Evolutionary conservation across 2,888 invertebrate species (phyloP).

Genomic region (Protophormia terraenovae): DNA sequence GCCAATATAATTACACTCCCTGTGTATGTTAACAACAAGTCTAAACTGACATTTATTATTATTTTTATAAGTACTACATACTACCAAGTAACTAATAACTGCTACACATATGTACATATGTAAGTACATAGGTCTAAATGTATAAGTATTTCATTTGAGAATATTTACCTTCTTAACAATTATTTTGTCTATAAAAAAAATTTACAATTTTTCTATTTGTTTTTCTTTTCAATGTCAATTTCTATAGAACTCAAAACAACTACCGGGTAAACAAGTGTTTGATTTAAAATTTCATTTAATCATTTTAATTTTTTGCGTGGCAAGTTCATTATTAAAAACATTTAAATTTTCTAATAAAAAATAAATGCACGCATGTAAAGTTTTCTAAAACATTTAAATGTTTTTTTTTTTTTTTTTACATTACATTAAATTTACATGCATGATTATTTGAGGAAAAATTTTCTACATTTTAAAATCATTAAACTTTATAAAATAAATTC

Average conservation of each 20-base stretch:
- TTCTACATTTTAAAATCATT: too few relatives aligned
- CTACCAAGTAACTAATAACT: too few relatives aligned
- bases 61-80: too few relatives aligned
- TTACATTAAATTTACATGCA: neutral
- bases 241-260: neutral
- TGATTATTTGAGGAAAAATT: neutral
- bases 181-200: neutral
- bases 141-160: neutral
- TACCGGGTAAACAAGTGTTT: neutral
- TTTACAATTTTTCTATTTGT: neutral
- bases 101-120: neutral
- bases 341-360: neutral
- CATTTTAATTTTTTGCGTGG: neutral
- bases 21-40: neutral
- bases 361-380: neutral
- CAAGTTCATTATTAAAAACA: neutral
- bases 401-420: neutral
- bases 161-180: neutral
- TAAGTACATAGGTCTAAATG: neutral
- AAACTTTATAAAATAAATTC: neutral
- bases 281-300: neutral
- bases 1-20: conserved; percentile 32
- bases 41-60: neutral
- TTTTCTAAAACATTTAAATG: neutral
- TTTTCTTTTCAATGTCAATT: conserved; percentile 37